A percentile compares a stretch with the other conserved stretches of the same genome.
These are phyloP conservation scores for Tachina fera DNA, from an alignment of 2,888 invertebrate species.

Conservation along the genomic window DNA sequence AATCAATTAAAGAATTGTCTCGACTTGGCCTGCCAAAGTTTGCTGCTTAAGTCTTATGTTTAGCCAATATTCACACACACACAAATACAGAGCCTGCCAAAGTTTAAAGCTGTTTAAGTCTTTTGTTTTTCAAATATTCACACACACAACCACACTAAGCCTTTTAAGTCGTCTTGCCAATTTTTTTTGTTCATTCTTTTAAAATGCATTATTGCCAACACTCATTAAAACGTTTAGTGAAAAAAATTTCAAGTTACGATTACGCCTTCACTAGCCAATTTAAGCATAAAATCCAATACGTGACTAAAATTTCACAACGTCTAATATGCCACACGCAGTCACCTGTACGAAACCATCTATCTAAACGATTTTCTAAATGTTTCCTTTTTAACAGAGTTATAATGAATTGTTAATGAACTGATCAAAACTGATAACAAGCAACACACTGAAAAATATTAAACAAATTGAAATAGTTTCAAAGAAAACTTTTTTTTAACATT, in stretches of 20 bases:
- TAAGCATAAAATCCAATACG: conserved; percentile 79
- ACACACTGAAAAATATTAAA: conserved; percentile 7
- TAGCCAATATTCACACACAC: background rate
- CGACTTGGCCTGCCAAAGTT: conserved; percentile 49
- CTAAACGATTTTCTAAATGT: conserved; percentile 65
- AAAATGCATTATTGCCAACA: conserved; percentile 79
- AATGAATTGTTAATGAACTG: conserved; percentile 61
- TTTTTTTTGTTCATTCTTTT: conserved; percentile 68
- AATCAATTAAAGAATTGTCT: conserved; percentile 22
- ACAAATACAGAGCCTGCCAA: background rate
- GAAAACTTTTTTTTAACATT: conserved; percentile 2
- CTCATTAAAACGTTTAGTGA: conserved; percentile 77
- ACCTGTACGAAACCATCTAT: conserved; percentile 30
- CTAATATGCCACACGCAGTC: conserved; percentile 67
- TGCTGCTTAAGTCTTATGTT: conserved; percentile 67
- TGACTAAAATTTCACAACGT: conserved; percentile 78
- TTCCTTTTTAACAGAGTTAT: conserved; percentile 60
- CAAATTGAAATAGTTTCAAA: conserved; percentile 14
- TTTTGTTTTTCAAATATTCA: conserved; percentile 47
- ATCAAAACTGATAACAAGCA: conserved; percentile 43
- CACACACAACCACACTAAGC: background rate
- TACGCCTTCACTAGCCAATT: conserved; percentile 79
- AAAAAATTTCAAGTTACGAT: conserved; percentile 75
- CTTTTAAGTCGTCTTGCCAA: conserved; percentile 48
- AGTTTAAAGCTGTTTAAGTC: conserved; percentile 40